A percentile compares a stretch with the other conserved stretches of the same genome.
Conservation (phyloP, 2,888 invertebrate genomes). For the Capitulum mitella region DNA sequence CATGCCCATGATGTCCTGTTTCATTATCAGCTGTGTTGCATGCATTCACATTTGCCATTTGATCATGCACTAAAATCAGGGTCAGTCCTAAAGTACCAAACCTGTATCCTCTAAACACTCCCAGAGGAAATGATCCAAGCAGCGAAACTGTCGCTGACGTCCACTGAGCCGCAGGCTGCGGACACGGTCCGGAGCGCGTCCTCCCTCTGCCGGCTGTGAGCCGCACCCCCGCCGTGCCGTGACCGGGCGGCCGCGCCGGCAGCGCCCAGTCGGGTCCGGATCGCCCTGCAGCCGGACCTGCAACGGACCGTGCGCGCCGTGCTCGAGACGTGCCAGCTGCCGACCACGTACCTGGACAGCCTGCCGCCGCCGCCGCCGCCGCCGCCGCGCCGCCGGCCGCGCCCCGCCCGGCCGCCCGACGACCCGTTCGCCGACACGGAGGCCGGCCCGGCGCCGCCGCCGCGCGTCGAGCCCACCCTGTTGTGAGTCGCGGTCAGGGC, state of each 20-base stretch:
- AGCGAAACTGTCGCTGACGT: too few relatives aligned
- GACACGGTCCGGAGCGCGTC: neutral
- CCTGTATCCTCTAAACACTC: too few relatives aligned
- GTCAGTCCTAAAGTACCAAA: too few relatives aligned
- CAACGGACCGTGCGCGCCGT: conserved; percentile 59
- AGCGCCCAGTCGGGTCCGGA: conserved; percentile 16
- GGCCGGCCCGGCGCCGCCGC: neutral
- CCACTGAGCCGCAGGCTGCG: too few relatives aligned
- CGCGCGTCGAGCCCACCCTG: neutral
- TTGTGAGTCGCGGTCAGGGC: conserved; percentile 1
- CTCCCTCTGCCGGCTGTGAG: neutral
- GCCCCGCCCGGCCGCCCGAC: neutral
- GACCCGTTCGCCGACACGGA: neutral
- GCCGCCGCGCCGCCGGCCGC: neutral
- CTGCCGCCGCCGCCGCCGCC: conserved; percentile 45
- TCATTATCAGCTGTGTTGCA: too few relatives aligned
- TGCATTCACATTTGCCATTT: too few relatives aligned
- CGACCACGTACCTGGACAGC: conserved; percentile 77
- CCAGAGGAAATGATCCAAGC: too few relatives aligned
- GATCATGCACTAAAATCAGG: too few relatives aligned
- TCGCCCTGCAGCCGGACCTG: neutral
- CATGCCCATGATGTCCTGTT: too few relatives aligned
- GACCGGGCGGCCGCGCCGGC: neutral
- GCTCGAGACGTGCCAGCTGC: conserved; percentile 69
- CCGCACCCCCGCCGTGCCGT: neutral